Evolutionary conservation across 2,888 invertebrate species (phyloP).

Genomic region (Laspeyria flexula): DNA sequence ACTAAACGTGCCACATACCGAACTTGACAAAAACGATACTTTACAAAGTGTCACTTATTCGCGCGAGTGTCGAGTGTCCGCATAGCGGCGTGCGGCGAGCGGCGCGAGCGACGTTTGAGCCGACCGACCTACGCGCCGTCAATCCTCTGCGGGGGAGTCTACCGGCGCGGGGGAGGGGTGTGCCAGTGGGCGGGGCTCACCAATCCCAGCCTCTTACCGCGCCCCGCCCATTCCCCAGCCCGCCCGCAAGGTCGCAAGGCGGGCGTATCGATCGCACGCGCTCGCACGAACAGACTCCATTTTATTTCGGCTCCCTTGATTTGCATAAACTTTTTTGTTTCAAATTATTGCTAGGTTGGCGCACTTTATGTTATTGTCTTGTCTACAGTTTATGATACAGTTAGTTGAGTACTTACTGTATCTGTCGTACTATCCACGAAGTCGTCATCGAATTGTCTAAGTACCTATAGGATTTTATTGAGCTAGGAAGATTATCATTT

Average conservation of each 20-base stretch:
- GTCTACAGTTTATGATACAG: slow-evolving; percentile 30
- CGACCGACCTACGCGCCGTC: slow-evolving; percentile 41
- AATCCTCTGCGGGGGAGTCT: slow-evolving; percentile 48
- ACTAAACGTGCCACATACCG: slow-evolving; percentile 58
- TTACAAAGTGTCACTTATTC: slow-evolving; percentile 43
- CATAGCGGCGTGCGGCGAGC: slow-evolving; percentile 47
- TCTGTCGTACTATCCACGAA: too few relatives aligned
- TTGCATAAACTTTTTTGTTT: slow-evolving; percentile 84
- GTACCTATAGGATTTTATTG: too few relatives aligned
- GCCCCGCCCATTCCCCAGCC: slow-evolving; percentile 75
- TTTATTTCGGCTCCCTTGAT: slow-evolving; percentile 82
- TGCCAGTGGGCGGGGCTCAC: slow-evolving; percentile 61
- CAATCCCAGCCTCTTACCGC: slow-evolving; percentile 78
- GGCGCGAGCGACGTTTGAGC: slow-evolving; percentile 49
- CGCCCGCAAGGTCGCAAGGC: slow-evolving; percentile 81
- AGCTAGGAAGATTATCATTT: too few relatives aligned
- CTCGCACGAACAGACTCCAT: slow-evolving; percentile 75
- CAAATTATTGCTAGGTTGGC: slow-evolving; percentile 63
- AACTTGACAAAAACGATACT: slow-evolving; percentile 38
- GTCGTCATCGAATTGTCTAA: too few relatives aligned
- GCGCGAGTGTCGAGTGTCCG: slow-evolving; percentile 47
- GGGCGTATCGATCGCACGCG: slow-evolving; percentile 83
- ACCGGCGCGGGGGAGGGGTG: slow-evolving; percentile 49
- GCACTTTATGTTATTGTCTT: slow-evolving; percentile 45
- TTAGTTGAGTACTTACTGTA: slow-evolving; percentile 14